Conservation (phyloP, 2,888 invertebrate genomes). For the Tenthredo scrophulariae region DNA sequence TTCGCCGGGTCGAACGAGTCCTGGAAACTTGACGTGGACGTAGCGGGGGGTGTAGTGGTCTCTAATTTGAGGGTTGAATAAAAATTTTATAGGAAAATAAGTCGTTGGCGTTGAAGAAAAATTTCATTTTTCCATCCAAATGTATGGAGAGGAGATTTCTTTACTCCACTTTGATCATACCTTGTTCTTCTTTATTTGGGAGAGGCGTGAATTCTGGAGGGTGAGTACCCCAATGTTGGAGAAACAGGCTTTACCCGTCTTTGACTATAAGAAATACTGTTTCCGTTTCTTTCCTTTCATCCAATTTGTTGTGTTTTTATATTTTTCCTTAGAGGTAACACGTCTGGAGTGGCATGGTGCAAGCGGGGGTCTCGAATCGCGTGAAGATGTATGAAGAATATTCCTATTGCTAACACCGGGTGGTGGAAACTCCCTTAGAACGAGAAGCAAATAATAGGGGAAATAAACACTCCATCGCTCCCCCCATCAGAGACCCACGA, state of each 20-base stretch:
- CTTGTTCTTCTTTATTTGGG: background rate
- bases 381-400: background rate
- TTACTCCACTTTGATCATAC: background rate
- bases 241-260: background rate
- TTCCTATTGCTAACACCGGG: constrained; percentile 23
- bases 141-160: background rate
- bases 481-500: background rate
- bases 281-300: background rate
- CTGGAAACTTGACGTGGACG: background rate
- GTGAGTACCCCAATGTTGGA: background rate
- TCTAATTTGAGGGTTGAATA: background rate
- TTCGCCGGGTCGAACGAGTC: background rate
- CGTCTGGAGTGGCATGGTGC: background rate
- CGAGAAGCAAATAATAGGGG: constrained; percentile 35
- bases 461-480: constrained; percentile 25
- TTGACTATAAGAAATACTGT: background rate
- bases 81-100: background rate
- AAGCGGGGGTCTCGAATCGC: background rate
- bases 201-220: background rate
- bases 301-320: constrained; percentile 38
- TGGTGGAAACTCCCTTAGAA: background rate
- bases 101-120: background rate
- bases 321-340: background rate
- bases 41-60: background rate
- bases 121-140: background rate